Evolutionary conservation across 2,113 vertebrate species (phyloP).

Genomic region (Ranitomeya variabilis): DNA sequence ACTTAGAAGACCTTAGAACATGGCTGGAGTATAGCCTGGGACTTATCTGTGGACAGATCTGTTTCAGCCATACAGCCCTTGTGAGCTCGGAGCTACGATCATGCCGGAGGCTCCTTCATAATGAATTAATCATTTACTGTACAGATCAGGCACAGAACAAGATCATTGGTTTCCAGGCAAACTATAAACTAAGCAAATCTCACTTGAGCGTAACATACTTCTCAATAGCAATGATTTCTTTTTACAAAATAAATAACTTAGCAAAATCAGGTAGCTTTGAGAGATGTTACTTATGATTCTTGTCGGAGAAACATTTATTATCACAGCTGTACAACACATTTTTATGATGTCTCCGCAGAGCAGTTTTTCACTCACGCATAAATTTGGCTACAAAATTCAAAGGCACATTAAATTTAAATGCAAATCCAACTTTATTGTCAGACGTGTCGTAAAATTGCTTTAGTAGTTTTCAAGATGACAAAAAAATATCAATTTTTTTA

Average conservation of each 20-base stretch:
- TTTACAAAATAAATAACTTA: conserved; percentile 39
- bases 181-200: background rate
- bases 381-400: conserved; percentile 53
- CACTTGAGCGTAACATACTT: background rate
- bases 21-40: background rate
- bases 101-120: background rate
- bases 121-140: background rate
- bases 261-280: conserved; percentile 23
- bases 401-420: conserved; percentile 58
- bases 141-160: background rate
- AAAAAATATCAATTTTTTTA: conserved; percentile 4
- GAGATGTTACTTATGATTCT: conserved; percentile 44
- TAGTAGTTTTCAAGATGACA: conserved; percentile 48
- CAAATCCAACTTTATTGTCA: conserved; percentile 57
- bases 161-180: background rate
- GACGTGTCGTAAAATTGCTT: conserved; percentile 48
- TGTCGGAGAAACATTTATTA: conserved; percentile 48
- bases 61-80: background rate
- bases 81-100: background rate
- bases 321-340: conserved; percentile 46
- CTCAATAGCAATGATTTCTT: background rate
- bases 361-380: conserved; percentile 45
- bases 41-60: background rate
- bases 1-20: background rate
- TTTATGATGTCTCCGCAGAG: conserved; percentile 51